Base-by-base conservation (phyloP, 2,888 invertebrate genomes). In the Petrolisthes manimaculis region DNA sequence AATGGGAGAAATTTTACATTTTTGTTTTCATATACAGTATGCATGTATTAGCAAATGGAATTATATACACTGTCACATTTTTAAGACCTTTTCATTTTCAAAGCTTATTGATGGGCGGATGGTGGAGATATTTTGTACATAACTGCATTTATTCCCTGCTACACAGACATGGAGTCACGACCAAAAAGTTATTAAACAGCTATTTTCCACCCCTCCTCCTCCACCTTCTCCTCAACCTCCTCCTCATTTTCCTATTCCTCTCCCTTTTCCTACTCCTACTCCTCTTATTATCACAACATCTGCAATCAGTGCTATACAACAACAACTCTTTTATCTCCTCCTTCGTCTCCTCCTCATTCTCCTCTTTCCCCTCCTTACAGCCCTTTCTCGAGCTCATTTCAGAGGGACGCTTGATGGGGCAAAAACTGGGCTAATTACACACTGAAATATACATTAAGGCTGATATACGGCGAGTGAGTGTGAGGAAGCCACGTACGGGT, bases 381-480 rank as follows among this genome's bases (percentile, higher is more conserved):
- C n/a, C n/a, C n/a, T n/a, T n/a, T n/a, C n/a, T n/a, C n/a, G n/a
- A 77, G 77, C 51, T 77, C 53, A 77, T 77, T 77, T 77, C 53
- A 77, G 77, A 54, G 80, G 37, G 67, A 51, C 51, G 37, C 51
- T 61, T 3, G 80, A 54, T 14, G 61, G 37, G 61, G 18, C 61
- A 56, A 81, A 81, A 81, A 81, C 21, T 18, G n/a, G 51, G n/a
- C 67, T 67, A 81, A 81, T 81, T 81, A 81, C 81, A 81, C 61
- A 81, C 67, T 56, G 67, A 67, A 81, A 67, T 81, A 81, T 81
- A 67, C 67, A 81, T 81, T 56, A 37, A 67, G 61, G 61, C 37
- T 61, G 81, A 81, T 81, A 61, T 81, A 61, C 18, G 24, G 67
- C 67, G 81, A 67, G 81, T 5, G 67, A 56, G 8, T 61, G 54